phyloP scores from a whole-genome alignment of 1,140 invertebrate species.

The Bombus vancouverensis region DNA sequence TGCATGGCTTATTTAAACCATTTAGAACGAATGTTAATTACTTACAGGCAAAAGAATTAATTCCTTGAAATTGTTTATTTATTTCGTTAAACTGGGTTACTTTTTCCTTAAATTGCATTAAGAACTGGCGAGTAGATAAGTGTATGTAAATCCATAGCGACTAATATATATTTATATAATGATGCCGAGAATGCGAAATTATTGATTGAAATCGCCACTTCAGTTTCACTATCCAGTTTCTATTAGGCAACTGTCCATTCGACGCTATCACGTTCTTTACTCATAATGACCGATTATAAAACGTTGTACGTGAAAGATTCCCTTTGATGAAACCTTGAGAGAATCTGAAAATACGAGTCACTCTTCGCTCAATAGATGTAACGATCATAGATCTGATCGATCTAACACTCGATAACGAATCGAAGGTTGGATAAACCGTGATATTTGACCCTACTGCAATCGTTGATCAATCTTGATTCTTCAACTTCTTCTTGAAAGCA shows the following conservation, averaged over 20 bases:
- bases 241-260: slow-evolving; percentile 19
- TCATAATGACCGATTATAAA: slow-evolving; percentile 15
- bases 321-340: slow-evolving; percentile 2
- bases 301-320: slow-evolving; percentile 4
- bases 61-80: background rate
- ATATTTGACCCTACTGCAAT: background rate
- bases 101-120: background rate
- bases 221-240: background rate
- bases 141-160: background rate
- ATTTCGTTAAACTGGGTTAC: background rate
- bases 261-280: background rate
- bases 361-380: background rate
- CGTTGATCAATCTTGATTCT: background rate
- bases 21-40: background rate
- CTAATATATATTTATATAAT: background rate
- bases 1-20: background rate
- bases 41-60: background rate
- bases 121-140: background rate
- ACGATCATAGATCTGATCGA: background rate
- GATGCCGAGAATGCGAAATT: background rate
- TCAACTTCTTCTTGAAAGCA: background rate
- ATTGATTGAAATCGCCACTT: background rate
- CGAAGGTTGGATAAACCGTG: slow-evolving; percentile 15
- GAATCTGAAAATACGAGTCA: slow-evolving; percentile 15
- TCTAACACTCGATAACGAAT: background rate